Conservation (phyloP, 2,888 invertebrate genomes). For the Andricus quercusramuli region DNA sequence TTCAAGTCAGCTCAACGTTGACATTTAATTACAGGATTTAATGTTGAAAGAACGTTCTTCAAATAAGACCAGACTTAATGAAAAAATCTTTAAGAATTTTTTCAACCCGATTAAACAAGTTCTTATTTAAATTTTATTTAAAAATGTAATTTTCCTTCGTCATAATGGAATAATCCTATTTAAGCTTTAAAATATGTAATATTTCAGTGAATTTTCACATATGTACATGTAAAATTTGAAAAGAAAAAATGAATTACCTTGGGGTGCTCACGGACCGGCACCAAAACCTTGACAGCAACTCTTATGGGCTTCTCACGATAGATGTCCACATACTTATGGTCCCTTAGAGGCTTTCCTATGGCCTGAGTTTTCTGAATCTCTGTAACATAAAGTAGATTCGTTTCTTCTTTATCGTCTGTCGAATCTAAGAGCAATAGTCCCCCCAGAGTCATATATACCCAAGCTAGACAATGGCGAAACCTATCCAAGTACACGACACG, state of each 20-base stretch:
- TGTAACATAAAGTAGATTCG: conserved; percentile 75
- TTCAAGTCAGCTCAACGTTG: not conserved
- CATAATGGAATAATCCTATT: too few species aligned
- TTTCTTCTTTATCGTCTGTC: conserved; percentile 52
- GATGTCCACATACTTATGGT: conserved; percentile 87
- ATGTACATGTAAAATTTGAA: not conserved
- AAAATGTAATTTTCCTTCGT: too few species aligned
- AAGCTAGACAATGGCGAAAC: conserved; percentile 55
- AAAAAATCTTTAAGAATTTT: not conserved
- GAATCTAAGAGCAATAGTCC: conserved; percentile 47
- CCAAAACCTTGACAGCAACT: conserved; percentile 86
- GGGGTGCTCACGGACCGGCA: conserved; percentile 87
- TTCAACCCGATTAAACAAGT: not conserved
- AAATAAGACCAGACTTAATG: not conserved
- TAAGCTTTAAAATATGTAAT: too few species aligned
- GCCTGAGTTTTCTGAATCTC: conserved; percentile 88
- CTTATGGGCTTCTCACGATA: conserved; percentile 88
- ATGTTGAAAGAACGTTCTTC: not conserved
- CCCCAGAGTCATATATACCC: conserved; percentile 32
- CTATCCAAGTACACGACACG: conserved; percentile 19
- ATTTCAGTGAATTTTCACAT: too few species aligned
- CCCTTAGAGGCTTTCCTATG: conserved; percentile 84
- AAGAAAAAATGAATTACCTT: conserved; percentile 80
- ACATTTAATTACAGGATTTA: not conserved
- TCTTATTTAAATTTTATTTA: too few species aligned